Evolutionary conservation across 2,797 vertebrate species (phyloP).

Genomic region (Micrastur ruficollis): DNA sequence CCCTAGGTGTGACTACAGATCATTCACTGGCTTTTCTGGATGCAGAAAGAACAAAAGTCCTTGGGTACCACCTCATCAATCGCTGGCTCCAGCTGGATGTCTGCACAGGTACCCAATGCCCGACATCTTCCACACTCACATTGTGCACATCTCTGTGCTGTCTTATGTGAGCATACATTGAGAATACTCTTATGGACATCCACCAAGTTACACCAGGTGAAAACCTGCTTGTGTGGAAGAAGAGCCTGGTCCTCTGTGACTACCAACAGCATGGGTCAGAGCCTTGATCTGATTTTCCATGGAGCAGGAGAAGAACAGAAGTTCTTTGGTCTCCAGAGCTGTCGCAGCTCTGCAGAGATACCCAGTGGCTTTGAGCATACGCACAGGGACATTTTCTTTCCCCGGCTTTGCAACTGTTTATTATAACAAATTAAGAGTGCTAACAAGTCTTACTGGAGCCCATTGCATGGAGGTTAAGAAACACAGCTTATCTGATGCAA

Average conservation of each 20-base stretch:
- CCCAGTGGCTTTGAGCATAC: not conserved
- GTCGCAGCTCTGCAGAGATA: not conserved
- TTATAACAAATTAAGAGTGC: constrained; percentile 5
- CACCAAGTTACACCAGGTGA: not conserved
- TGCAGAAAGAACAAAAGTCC: not conserved
- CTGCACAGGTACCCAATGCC: not conserved
- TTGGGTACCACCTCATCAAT: not conserved
- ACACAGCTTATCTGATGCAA: not conserved
- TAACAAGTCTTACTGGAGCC: constrained; percentile 1
- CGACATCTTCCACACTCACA: not conserved
- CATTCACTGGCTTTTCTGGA: not conserved
- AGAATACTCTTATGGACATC: not conserved
- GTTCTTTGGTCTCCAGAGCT: not conserved
- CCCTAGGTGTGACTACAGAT: not conserved
- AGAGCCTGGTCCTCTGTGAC: not conserved
- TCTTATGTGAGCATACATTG: rapidly evolving
- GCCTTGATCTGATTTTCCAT: not conserved
- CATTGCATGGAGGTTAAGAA: not conserved
- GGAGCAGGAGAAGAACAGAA: not conserved
- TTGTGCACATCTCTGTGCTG: not conserved
- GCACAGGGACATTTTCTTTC: not conserved
- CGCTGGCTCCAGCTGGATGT: not conserved
- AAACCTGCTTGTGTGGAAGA: not conserved
- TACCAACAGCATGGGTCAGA: not conserved
- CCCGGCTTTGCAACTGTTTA: constrained; percentile 12